Evolutionary conservation across 2,113 vertebrate genomes (phyloP).

Genomic region (Aleadryas rufinucha): DNA sequence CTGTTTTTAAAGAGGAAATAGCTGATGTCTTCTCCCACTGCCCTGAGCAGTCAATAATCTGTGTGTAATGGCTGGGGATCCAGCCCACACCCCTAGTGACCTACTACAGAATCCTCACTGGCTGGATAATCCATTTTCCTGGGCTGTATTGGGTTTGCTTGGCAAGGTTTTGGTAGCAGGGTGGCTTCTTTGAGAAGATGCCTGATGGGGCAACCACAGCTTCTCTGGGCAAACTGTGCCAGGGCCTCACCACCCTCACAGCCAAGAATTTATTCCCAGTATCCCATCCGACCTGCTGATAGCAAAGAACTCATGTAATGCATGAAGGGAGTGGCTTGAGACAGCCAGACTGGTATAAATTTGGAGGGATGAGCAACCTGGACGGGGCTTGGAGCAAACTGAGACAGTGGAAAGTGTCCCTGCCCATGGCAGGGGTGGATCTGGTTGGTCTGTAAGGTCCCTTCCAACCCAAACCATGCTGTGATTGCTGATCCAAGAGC

Average conservation of each 20-base stretch:
- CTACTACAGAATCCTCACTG: rapidly evolving
- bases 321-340: neutral
- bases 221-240: neutral
- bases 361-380: neutral
- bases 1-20: neutral
- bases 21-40: neutral
- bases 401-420: neutral
- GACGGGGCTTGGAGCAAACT: neutral
- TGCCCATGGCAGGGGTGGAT: neutral
- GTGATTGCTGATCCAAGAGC: neutral
- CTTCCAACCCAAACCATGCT: neutral
- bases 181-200: neutral
- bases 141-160: neutral
- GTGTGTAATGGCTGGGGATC: neutral
- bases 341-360: rapidly evolving
- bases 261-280: neutral
- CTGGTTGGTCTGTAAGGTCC: neutral
- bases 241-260: neutral
- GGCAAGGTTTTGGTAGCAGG: neutral
- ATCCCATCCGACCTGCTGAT: neutral
- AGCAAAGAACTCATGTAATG: rapidly evolving
- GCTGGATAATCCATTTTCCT: neutral
- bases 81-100: rapidly evolving
- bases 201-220: neutral
- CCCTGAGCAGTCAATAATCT: rapidly evolving